Evolutionary conservation across 2,113 vertebrate species (phyloP), one percentile per base, ranked within the genome.

Genomic region (Propithecus coquereli): DNA sequence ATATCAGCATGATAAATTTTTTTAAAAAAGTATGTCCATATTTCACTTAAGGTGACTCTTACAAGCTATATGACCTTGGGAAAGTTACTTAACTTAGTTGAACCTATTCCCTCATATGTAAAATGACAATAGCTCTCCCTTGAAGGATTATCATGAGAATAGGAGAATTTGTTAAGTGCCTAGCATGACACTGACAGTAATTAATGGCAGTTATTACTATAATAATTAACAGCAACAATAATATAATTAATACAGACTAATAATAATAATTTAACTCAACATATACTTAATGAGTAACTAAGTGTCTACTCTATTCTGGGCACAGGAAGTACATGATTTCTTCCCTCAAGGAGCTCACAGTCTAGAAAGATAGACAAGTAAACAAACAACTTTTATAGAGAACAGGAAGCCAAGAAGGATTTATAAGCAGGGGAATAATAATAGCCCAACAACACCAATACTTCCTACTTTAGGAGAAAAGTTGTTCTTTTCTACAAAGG

Each of bases 161-260:
- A 81, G 20, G 30, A 84, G 57, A 77, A 8, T 89, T 22, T 95
- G 32, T 70, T 45, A 89, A 94, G 70, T 68, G 17, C 3, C 6
- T 70, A 70, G 77, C 37, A 77, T 34, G 50, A 32, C 57, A 73
- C 16, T 87, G 37, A 74, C 34, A 80, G 47, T 73, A 83, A 94
- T 86, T 90, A 81, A 34, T 47, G 32, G 32, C 50, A n/a, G 81
- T 59, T 84, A 81, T 59, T 59, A 73, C 25, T 66, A 20, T 90
- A 93, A 79, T 47, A 90, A 59, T 52, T 59, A 83, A 77, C 37
- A 47, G 17, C 14, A 87, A 57, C 2, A 90, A 30, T 57, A 59
- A 85, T 25, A 81, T 57, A 92, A 85, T 94, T 95, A 91, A 68
- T 74, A 95, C n/a, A 85, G 93, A 93, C 23, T 27, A 85, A 65